Evolutionary conservation across 2,888 invertebrate species (phyloP), one percentile per base, ranked within the genome.

Genomic region (Achlya flavicornis): DNA sequence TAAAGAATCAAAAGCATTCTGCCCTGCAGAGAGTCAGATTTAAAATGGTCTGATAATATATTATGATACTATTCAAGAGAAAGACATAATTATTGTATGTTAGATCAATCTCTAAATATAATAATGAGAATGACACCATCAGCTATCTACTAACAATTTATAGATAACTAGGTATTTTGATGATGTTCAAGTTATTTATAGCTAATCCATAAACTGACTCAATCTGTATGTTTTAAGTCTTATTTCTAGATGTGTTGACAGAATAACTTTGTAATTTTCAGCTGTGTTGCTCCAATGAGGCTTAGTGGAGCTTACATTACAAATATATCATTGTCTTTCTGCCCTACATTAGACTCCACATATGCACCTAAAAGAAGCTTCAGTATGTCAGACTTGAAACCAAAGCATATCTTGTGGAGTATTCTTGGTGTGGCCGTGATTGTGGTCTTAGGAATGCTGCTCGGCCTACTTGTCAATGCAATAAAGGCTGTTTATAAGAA

Each of bases 221-320:
- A 48, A 48, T 48, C 38, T 53, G 4, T 57, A 19, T 53, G 4
- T 33, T 48, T 14, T 38, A 41, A 61, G 61, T 62, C 59, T 60
- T 53, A 64, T 60, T 66, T 38, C 63, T 68, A 66, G 53, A 61
- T 53, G 48, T 46, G 63, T 65, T 66, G 62, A 59, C 61, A 63
- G 58, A 38, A 57, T 59, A 43, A 32, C 58, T 58, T 67, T 72
- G 64, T 66, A 63, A 66, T 72, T 90, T 89, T 72, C 87, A 94
- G 94, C 70, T 94, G 94, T 82, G 88, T 90, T 64, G 90, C 92
- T 58, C 94, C 94, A 59, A 88, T 92, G 86, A 86, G 82, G 74
- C 68, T 91, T 64, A 87, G 86, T 73, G 94, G 94, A 64, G 80
- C 83, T 43, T 86, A 86, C 65, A 80, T 94, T 43, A 93, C 92